These are phyloP conservation scores for Mercenaria mercenaria DNA, from an alignment of 1,140 invertebrate genomes.

Conservation along the genomic window DNA sequence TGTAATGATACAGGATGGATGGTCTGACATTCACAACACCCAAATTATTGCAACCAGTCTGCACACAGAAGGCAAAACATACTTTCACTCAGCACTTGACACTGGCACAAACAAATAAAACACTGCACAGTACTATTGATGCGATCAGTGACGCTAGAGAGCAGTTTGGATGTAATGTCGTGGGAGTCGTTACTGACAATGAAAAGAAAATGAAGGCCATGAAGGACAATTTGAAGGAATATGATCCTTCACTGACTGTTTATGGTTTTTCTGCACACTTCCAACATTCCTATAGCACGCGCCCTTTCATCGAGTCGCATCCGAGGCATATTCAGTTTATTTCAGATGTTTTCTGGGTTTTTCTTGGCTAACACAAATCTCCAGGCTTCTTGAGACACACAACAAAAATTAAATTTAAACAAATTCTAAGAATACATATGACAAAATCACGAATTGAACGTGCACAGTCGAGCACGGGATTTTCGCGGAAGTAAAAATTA, in stretches of 20 bases:
- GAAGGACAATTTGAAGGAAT: not conserved
- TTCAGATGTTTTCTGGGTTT: too few species aligned
- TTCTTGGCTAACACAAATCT: too few species aligned
- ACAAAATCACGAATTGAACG: too few species aligned
- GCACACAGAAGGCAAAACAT: not conserved
- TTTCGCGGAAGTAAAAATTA: too few species aligned
- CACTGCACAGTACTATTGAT: not conserved
- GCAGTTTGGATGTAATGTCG: not conserved
- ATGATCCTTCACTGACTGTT: not conserved
- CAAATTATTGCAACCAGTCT: not conserved
- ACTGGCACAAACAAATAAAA: not conserved
- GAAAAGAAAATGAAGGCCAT: not conserved
- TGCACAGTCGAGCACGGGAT: too few species aligned
- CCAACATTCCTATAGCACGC: too few species aligned
- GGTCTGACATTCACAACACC: slow-evolving; percentile 13
- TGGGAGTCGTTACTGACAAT: not conserved
- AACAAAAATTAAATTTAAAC: too few species aligned
- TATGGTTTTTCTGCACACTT: not conserved
- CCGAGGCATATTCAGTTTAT: too few species aligned
- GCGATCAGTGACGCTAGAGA: not conserved
- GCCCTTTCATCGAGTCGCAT: too few species aligned
- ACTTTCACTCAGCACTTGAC: not conserved
- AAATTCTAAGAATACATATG: too few species aligned
- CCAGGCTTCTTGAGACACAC: too few species aligned
- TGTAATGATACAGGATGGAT: not conserved